These are phyloP conservation scores for Lottia gigantea DNA, from an alignment of 2,888 invertebrate species.

Conservation along the genomic window DNA sequence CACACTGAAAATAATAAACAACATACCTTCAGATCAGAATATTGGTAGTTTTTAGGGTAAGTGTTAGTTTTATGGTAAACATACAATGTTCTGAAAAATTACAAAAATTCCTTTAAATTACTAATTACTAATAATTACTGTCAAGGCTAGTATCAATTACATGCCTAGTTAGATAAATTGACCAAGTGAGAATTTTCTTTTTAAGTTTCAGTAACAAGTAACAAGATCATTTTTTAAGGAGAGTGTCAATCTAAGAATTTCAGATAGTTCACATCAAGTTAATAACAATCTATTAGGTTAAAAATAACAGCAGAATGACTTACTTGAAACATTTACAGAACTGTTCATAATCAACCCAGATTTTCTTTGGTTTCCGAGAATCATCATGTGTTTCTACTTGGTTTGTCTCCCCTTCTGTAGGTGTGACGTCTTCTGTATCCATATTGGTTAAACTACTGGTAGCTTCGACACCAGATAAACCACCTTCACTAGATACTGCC, in stretches of 20 bases:
- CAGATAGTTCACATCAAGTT: too few relatives aligned
- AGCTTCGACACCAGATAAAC: slow-evolving; percentile 3
- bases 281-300: too few relatives aligned
- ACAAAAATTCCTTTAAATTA: not conserved
- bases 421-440: slow-evolving; percentile 8
- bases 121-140: too few relatives aligned
- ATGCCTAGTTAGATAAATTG: too few relatives aligned
- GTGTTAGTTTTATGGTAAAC: slow-evolving; percentile 67
- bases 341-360: slow-evolving; percentile 67
- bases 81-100: slow-evolving; percentile 61
- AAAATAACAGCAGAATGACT: too few relatives aligned
- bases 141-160: too few relatives aligned
- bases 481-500: not conserved
- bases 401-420: not conserved
- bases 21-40: slow-evolving; percentile 62
- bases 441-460: not conserved
- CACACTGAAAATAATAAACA: too few relatives aligned
- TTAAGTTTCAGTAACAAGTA: too few relatives aligned
- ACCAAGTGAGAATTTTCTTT: too few relatives aligned
- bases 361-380: slow-evolving; percentile 46
- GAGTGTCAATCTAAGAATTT: not conserved
- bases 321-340: slow-evolving; percentile 68
- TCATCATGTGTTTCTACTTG: slow-evolving; percentile 22
- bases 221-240: slow-evolving; percentile 6
- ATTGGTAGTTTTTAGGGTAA: slow-evolving; percentile 58